Evolutionary conservation across 2,797 vertebrate genomes (phyloP), one percentile per base, ranked within the genome.

Genomic region (Iguana delicatissima): DNA sequence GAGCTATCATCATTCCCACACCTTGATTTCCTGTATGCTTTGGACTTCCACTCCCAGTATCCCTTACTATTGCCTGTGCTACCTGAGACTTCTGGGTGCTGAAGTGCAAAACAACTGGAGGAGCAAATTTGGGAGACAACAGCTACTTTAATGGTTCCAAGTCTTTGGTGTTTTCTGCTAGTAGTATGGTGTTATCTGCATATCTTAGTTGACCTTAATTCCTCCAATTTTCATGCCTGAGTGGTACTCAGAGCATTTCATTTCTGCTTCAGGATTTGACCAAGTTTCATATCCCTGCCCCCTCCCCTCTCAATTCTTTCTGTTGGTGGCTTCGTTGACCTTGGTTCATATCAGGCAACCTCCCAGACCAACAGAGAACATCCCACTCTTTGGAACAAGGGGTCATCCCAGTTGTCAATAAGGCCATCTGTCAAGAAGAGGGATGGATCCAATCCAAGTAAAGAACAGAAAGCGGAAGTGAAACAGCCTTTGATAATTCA

Each of bases 301-400:
- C 35, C 8, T 1, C 22, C 18, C 57, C 35, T 10, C 3, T 76
- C 77, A 35, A 18, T n/a, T 67, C 20, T 64, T 80, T 84, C 29
- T 50, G 3, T 14, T 29, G 26, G 57, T 76, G 29, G 38, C 18
- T 84, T n/a, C 6, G 12, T 42, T 76, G 74, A 69, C 76, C 73
- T 74, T 74, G 73, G 82, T 52, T 79, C 59, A 67, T 52, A 67
- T 67, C 62, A 55, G 35, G 83, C 26, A 80, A 52, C n/a, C n/a
- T 32, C 69, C 74, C 35, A 16, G 62, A 46, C 32, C 67, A 80
- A 85, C 46, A 85, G 62, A 85, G 73, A 89, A 57, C 83, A 42
- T n/a, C 62, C 13, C 62, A 35, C 74, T 79, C 62, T 85, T 32
- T 69, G 55, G 32, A 50, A 84, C 55, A 84, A 10, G 69, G 22